These are phyloP conservation scores for Pseudochirops corinnae DNA, from an alignment of 2,797 vertebrate species.

Conservation along the genomic window DNA sequence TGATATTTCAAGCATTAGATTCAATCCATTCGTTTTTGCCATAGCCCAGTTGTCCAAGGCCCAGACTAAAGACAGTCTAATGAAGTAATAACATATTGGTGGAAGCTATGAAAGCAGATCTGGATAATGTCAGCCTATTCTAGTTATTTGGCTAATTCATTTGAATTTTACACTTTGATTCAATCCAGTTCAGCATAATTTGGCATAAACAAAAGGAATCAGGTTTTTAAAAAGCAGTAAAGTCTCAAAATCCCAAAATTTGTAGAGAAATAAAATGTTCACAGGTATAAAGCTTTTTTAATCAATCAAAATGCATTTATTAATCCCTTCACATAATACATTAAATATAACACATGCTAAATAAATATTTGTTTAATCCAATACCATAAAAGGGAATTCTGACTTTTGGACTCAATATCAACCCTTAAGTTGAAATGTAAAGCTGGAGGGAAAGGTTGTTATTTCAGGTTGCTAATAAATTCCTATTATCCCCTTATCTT, in stretches of 20 bases:
- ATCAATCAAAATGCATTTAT: neutral
- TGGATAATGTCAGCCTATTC: neutral
- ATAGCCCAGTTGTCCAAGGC: neutral
- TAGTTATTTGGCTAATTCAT: conserved; percentile 4
- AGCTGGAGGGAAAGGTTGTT: neutral
- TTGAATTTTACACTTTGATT: conserved; percentile 36
- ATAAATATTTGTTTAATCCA: neutral
- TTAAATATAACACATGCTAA: neutral
- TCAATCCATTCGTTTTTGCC: conserved; percentile 8
- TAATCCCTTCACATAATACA: neutral
- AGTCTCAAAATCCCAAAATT: neutral
- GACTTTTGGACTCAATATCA: neutral
- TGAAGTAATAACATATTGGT: neutral
- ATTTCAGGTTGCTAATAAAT: neutral
- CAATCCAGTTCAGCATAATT: conserved; percentile 8
- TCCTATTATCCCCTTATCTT: neutral
- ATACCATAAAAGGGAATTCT: neutral
- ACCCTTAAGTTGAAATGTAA: neutral
- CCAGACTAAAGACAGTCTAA: conserved; percentile 9
- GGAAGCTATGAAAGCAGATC: conserved; percentile 14
- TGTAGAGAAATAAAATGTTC: neutral
- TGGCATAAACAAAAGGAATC: neutral
- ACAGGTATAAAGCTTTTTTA: neutral
- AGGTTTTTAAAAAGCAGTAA: neutral
- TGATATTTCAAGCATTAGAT: conserved; percentile 1